Percentiles rank a stretch among this genome's conserved stretches.
Conservation (phyloP, 2,888 invertebrate species). For the Pediacus dermestoides region DNA sequence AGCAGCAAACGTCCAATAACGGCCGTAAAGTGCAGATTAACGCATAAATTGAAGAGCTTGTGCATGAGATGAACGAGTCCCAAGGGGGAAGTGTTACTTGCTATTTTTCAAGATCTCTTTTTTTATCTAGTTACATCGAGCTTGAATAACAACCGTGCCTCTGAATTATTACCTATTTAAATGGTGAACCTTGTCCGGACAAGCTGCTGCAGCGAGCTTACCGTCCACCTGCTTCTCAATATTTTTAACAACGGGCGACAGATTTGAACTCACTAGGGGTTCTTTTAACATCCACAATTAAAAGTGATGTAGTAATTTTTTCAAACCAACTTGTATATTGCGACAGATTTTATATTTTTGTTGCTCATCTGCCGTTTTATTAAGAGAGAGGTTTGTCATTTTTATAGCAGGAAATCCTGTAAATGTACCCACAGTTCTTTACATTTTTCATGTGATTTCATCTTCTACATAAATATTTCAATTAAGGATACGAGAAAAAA, state of each 20-base stretch:
- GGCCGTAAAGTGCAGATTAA: slow-evolving; percentile 35
- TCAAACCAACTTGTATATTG: too few species aligned
- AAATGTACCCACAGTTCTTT: too few species aligned
- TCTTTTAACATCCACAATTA: too few species aligned
- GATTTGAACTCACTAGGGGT: slow-evolving; percentile 2
- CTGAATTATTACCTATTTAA: slow-evolving; percentile 32
- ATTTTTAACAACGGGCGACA: not conserved
- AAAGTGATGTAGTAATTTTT: too few species aligned
- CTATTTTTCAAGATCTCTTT: slow-evolving; percentile 33
- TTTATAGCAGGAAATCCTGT: too few species aligned
- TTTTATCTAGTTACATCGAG: slow-evolving; percentile 23
- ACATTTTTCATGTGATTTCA: too few species aligned
- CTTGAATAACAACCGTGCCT: slow-evolving; percentile 22
- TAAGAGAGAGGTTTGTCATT: too few species aligned
- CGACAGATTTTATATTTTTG: too few species aligned
- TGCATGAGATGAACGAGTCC: slow-evolving; percentile 22
- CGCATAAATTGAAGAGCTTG: slow-evolving; percentile 34
- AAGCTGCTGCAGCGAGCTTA: slow-evolving; percentile 25
- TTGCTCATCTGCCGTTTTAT: too few species aligned
- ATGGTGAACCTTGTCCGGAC: slow-evolving; percentile 25
- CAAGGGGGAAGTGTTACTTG: slow-evolving; percentile 24
- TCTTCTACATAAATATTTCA: too few species aligned
- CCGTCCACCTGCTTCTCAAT: slow-evolving; percentile 27
- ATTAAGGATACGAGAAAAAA: too few species aligned
- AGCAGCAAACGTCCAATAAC: slow-evolving; percentile 30